phyloP scores from a whole-genome alignment of 1,140 invertebrate species.

The Drosophila tani region DNA sequence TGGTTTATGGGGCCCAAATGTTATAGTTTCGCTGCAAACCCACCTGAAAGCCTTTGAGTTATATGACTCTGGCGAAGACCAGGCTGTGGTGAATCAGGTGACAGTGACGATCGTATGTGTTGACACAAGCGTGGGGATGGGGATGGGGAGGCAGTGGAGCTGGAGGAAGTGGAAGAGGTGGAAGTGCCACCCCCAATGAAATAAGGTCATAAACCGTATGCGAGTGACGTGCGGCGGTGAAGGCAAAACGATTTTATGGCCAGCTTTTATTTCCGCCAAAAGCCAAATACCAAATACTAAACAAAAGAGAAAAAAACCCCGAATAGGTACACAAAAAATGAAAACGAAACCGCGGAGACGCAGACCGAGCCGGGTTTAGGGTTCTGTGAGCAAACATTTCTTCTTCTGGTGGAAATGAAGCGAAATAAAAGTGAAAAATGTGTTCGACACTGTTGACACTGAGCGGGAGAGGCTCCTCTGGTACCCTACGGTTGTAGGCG shows the following conservation, averaged over 20 bases:
- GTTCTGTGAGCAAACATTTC: constrained; percentile 60
- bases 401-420: constrained; percentile 52
- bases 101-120: constrained; percentile 65
- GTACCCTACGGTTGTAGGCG: constrained; percentile 79
- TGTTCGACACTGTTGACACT: constrained; percentile 65
- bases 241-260: constrained; percentile 49
- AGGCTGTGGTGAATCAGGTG: constrained; percentile 66
- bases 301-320: constrained; percentile 23
- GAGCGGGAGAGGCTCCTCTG: constrained; percentile 35
- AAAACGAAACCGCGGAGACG: constrained; percentile 45
- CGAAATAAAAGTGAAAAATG: constrained; percentile 73
- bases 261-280: constrained; percentile 67
- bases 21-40: constrained; percentile 22
- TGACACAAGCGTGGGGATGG: constrained; percentile 56
- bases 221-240: constrained; percentile 49
- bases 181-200: constrained; percentile 64
- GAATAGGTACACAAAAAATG: constrained; percentile 44
- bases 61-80: constrained; percentile 54
- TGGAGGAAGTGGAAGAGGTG: neutral
- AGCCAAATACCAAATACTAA: constrained; percentile 22
- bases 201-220: constrained; percentile 66
- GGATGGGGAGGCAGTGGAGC: neutral
- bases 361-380: constrained; percentile 16
- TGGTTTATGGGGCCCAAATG: constrained; percentile 1
- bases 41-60: constrained; percentile 31